Base-by-base conservation (phyloP, 1,140 invertebrate genomes). In the Conus betulinus region DNA sequence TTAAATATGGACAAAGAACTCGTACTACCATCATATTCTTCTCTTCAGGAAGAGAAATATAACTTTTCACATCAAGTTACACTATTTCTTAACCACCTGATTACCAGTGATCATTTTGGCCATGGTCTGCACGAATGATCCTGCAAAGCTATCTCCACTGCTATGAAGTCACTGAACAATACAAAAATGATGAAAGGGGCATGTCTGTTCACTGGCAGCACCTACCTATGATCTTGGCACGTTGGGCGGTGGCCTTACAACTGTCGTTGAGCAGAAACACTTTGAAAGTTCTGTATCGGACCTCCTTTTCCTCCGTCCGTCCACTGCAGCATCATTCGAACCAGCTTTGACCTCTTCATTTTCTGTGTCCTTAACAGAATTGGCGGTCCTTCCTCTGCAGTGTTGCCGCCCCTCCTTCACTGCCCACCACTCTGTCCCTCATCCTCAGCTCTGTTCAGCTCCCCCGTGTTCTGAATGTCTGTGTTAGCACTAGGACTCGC, bases 241-340 rank as follows among this genome's bases (percentile, higher is more conserved):
- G 96, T 57, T 98, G 97, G 51, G 97, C 96, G 90, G 99, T 96
- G 0, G 98, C 98, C 96, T 99, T 99, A 90, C 98, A 98, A 86
- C 97, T 97, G 94, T 99, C 99, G 94, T 99, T 99, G 8, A 99
- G 95, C 11, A 99, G 97, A 94, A 97, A 98, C 3, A 99, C 96
- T 79, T 97, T 96, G 93, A 99, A 99, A 88, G 97, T 97, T 83
- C 99, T 95, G 3, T 98, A 98, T 63, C 98, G 83, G 8, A 92
- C 82, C 17, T 91, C 87, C n/a, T 88, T 86, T 0, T 17, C 53
- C 23, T 87, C 71, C 17, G 78, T 53, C 55, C 15, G n/a, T n/a
- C n/a, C n/a, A n/a, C 23, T 10, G 8, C 10, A 13, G 39, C 39
- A 15, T 23, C 79, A 7, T 55, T 23, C 11, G 51, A 11, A 71